phyloP scores from a whole-genome alignment of 2,888 invertebrate genomes.

The Pardosa pseudoannulata region DNA sequence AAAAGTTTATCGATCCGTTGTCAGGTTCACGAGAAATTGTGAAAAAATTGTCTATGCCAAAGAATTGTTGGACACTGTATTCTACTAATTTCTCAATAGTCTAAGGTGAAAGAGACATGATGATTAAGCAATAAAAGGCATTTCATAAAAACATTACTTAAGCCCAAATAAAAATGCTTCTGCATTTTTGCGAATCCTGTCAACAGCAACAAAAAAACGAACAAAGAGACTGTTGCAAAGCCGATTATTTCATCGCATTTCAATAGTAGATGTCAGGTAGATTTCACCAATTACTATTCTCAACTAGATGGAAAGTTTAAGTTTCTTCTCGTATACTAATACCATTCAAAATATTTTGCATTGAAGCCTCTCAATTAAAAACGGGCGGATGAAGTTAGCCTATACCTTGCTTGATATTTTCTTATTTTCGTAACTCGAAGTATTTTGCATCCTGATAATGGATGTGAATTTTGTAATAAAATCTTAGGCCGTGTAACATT shows the following conservation, averaged over 20 bases:
- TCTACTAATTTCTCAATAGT: background rate
- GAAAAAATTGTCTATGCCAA: background rate
- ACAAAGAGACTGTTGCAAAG: background rate
- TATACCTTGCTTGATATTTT: slow-evolving; percentile 70
- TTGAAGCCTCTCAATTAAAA: slow-evolving; percentile 70
- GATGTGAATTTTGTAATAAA: slow-evolving; percentile 64
- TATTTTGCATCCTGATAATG: slow-evolving; percentile 72
- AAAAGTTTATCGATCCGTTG: background rate
- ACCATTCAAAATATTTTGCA: slow-evolving; percentile 73
- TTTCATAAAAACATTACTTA: slow-evolving; percentile 1
- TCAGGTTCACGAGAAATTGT: background rate
- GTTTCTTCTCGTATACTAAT: slow-evolving; percentile 74
- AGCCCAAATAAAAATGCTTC: slow-evolving; percentile 19
- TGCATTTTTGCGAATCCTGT: slow-evolving; percentile 2
- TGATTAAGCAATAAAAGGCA: background rate
- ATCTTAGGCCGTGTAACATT: slow-evolving; percentile 43
- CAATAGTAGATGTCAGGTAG: slow-evolving; percentile 68
- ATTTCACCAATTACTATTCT: slow-evolving; percentile 73
- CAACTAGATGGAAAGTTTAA: slow-evolving; percentile 71
- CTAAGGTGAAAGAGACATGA: background rate
- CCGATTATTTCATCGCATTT: slow-evolving; percentile 32
- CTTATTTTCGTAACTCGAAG: slow-evolving; percentile 57
- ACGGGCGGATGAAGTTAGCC: slow-evolving; percentile 59
- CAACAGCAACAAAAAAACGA: slow-evolving; percentile 1
- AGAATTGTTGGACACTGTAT: slow-evolving; percentile 6